These are phyloP conservation scores for Pseudopodoces humilis DNA, from an alignment of 2,113 vertebrate genomes.

Conservation along the genomic window DNA sequence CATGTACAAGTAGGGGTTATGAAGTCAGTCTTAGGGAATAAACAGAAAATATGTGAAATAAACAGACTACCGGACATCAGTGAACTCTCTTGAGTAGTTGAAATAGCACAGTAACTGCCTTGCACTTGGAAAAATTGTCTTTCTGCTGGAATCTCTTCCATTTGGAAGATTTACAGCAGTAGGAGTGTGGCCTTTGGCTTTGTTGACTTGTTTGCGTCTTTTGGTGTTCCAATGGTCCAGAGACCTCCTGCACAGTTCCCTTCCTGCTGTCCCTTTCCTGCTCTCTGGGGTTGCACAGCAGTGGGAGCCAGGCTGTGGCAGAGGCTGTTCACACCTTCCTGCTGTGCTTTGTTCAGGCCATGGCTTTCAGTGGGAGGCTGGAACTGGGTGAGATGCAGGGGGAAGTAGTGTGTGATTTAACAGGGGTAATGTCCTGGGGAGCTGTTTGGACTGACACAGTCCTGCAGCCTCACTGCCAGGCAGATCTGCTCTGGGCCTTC, in stretches of 20 bases:
- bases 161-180: conserved; percentile 1
- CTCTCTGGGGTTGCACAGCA: background rate
- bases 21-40: background rate
- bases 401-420: background rate
- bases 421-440: background rate
- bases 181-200: background rate
- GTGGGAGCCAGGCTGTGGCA: background rate
- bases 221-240: background rate
- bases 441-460: background rate
- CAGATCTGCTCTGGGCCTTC: background rate
- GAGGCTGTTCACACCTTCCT: background rate
- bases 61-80: background rate
- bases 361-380: background rate
- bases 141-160: background rate
- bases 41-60: background rate
- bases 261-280: background rate
- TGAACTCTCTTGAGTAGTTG: background rate
- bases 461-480: background rate
- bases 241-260: background rate
- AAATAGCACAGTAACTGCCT: background rate
- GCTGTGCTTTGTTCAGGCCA: background rate
- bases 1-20: background rate
- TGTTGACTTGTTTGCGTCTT: background rate
- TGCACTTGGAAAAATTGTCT: background rate
- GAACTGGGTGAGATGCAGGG: fast-evolving